Evolutionary conservation across 30 jellyfish, hydroid and myxozoan genomes (phyloP).

Genomic region (Clytia hemisphaerica): DNA sequence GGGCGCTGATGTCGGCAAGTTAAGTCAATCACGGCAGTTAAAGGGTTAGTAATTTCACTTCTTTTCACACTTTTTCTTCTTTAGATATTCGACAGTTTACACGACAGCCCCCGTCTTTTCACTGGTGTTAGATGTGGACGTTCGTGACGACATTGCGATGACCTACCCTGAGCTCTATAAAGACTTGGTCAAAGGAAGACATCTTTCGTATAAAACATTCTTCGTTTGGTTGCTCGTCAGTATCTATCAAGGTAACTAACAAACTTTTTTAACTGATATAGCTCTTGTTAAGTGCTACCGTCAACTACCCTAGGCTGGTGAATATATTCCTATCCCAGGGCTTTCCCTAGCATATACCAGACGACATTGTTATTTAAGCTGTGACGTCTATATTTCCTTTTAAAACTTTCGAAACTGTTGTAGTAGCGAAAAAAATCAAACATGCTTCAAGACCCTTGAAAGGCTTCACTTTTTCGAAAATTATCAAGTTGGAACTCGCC

Average conservation of each 20-base stretch:
- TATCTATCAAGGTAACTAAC: slow-evolving; percentile 75
- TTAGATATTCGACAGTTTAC: slow-evolving; percentile 79
- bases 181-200: slow-evolving; percentile 92
- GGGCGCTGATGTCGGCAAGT: no score
- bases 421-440: no score
- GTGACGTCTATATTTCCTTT: no score
- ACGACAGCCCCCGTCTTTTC: slow-evolving; percentile 96
- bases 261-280: neutral
- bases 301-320: no score
- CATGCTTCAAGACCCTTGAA: no score
- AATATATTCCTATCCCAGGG: no score
- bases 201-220: slow-evolving; percentile 80
- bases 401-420: no score
- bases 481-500: no score
- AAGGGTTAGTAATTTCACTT: neutral
- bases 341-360: no score
- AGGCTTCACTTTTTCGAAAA: no score
- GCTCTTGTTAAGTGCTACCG: neutral
- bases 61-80: neutral
- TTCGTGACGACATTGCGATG: slow-evolving; percentile 76
- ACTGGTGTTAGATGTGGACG: slow-evolving; percentile 88
- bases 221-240: slow-evolving; percentile 86
- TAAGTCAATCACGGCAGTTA: neutral
- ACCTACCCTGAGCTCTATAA: slow-evolving; percentile 89
- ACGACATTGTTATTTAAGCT: no score